A percentile compares a stretch with the other conserved stretches of the same genome.
Conservation (phyloP, 2,797 vertebrate genomes). For the Rhinichthys osculus region DNA sequence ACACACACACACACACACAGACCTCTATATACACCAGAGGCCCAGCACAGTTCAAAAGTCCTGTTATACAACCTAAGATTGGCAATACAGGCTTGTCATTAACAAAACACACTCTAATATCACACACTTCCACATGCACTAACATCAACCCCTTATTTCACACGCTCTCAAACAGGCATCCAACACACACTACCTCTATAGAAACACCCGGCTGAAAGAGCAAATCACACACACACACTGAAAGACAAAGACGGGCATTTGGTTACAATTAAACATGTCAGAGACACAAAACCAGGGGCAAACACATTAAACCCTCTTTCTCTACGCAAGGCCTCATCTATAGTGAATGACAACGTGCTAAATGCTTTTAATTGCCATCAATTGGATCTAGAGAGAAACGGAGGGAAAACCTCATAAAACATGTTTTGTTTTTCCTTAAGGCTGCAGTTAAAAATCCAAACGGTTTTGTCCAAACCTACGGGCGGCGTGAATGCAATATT, state of each 20-base stretch:
- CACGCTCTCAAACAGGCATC: neutral
- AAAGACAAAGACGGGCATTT: conserved; percentile 43
- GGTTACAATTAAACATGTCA: conserved; percentile 37
- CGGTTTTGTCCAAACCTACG: conserved; percentile 71
- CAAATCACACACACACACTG: conserved; percentile 36
- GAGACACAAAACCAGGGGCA: conserved; percentile 44
- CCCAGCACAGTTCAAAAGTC: conserved; percentile 33
- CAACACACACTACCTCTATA: neutral
- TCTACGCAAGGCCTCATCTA: conserved; percentile 39
- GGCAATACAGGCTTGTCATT: conserved; percentile 26
- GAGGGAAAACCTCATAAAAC: conserved; percentile 50
- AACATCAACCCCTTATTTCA: conserved; percentile 26
- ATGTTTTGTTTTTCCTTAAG: conserved; percentile 45
- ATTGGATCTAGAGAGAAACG: conserved; percentile 26
- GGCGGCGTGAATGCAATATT: conserved; percentile 92
- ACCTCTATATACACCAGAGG: conserved; percentile 45
- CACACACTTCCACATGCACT: conserved; percentile 4
- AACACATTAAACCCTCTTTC: conserved; percentile 32
- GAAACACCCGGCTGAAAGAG: conserved; percentile 28
- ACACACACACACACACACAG: conserved; percentile 54
- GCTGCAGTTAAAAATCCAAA: conserved; percentile 69
- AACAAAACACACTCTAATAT: conserved; percentile 51
- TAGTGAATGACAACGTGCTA: conserved; percentile 49
- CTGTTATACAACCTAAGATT: conserved; percentile 48
- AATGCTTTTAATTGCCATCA: conserved; percentile 53